Conservation (phyloP, 2,888 invertebrate species). For the Timema podura region DNA sequence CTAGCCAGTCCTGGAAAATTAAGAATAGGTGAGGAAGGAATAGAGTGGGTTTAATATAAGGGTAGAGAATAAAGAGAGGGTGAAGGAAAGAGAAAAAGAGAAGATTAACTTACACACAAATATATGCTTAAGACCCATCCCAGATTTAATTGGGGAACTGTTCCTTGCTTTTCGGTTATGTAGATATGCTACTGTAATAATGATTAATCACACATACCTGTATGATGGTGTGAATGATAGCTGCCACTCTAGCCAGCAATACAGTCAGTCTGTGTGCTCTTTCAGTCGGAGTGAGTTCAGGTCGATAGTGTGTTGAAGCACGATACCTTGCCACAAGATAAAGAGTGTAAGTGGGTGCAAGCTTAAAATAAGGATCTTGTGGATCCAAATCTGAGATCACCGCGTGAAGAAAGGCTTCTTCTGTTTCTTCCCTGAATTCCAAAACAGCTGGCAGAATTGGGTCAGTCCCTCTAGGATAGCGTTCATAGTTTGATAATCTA, state of each 20-base stretch:
- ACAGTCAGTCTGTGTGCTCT: slow-evolving; percentile 86
- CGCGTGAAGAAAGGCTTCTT: slow-evolving; percentile 85
- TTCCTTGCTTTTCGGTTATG: too few relatives aligned
- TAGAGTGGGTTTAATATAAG: too few relatives aligned
- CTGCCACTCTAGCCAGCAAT: slow-evolving; percentile 85
- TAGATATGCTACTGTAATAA: too few relatives aligned
- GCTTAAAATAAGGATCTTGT: slow-evolving; percentile 84
- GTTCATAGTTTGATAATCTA: slow-evolving; percentile 48
- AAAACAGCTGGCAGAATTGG: slow-evolving; percentile 90
- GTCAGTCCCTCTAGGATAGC: slow-evolving; percentile 66
- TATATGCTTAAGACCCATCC: too few relatives aligned
- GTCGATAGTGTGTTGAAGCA: slow-evolving; percentile 90
- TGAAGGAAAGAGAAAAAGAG: too few relatives aligned
- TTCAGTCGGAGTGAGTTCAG: slow-evolving; percentile 87
- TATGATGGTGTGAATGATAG: slow-evolving; percentile 77
- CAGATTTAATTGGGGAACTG: too few relatives aligned
- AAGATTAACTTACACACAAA: too few relatives aligned
- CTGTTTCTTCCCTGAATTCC: slow-evolving; percentile 92
- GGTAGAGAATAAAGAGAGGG: too few relatives aligned
- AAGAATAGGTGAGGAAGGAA: too few relatives aligned
- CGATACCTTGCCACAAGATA: slow-evolving; percentile 93
- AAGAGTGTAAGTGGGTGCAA: slow-evolving; percentile 94
- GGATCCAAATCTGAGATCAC: slow-evolving; percentile 87
- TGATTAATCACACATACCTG: slow-evolving; percentile 52
- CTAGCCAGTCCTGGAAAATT: too few relatives aligned